These are phyloP conservation scores for Nomada fucata DNA, from an alignment of 2,888 invertebrate species.

Conservation along the genomic window DNA sequence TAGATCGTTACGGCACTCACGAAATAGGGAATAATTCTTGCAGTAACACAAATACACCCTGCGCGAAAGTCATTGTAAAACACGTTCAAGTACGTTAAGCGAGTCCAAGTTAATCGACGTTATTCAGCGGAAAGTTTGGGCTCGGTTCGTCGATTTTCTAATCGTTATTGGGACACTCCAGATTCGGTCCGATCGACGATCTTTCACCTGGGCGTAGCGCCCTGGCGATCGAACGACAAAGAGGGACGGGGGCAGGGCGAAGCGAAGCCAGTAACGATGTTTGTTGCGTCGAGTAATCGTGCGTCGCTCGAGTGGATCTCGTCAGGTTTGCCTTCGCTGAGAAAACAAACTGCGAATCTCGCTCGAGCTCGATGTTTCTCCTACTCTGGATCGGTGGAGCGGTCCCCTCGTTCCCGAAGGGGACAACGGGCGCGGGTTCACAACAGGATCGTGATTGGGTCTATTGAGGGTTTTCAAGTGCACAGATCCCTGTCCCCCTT, in stretches of 20 bases:
- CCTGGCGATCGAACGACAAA: neutral
- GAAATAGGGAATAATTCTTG: too few species aligned
- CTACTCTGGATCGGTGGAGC: constrained; percentile 53
- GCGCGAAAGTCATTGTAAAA: neutral
- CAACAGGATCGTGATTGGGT: constrained; percentile 78
- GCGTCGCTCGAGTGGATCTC: constrained; percentile 79
- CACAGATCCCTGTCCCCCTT: constrained; percentile 67
- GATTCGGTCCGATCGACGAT: constrained; percentile 55
- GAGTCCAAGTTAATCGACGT: neutral
- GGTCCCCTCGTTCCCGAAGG: constrained; percentile 68
- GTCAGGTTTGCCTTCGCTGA: constrained; percentile 75
- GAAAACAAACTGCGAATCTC: constrained; percentile 81
- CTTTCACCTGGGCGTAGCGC: constrained; percentile 33
- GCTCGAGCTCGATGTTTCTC: constrained; percentile 54
- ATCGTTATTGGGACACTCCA: constrained; percentile 8
- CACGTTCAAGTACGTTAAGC: neutral
- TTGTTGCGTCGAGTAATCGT: constrained; percentile 79
- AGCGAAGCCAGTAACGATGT: constrained; percentile 63
- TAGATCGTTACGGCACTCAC: too few species aligned
- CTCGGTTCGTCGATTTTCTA: constrained; percentile 10
- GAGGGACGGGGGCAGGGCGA: neutral
- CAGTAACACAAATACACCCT: neutral
- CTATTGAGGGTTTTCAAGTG: constrained; percentile 78
- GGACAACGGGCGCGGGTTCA: constrained; percentile 70
- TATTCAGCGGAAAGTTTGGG: constrained; percentile 19